phyloP scores from a whole-genome alignment of 2,797 vertebrate species.

The Phrynocephalus vlangalii region DNA sequence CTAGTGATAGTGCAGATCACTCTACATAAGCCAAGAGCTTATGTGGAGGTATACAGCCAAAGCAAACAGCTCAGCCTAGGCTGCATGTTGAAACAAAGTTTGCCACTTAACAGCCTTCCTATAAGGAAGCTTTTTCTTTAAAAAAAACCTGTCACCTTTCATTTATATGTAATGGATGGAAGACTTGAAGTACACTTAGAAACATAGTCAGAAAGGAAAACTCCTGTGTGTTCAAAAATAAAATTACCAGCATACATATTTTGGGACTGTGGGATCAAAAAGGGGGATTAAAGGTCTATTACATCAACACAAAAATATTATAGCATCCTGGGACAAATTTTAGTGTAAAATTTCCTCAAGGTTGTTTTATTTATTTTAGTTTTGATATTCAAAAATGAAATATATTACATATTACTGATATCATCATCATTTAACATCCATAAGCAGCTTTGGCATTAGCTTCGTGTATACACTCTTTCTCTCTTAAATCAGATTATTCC shows the following conservation, averaged over 20 bases:
- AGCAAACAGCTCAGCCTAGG: neutral
- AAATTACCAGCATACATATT: neutral
- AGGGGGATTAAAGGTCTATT: neutral
- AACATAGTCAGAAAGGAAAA: neutral
- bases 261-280: neutral
- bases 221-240: neutral
- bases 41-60: neutral
- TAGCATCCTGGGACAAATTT: neutral
- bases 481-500: too few species aligned
- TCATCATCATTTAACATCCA: rapidly evolving
- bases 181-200: neutral
- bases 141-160: neutral
- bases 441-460: neutral
- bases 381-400: neutral
- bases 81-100: neutral
- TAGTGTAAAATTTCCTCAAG: neutral
- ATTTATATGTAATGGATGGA: neutral
- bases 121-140: neutral
- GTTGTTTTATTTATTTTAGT: neutral
- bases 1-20: neutral
- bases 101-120: neutral
- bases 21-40: neutral
- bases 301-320: slow-evolving; percentile 10
- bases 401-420: neutral
- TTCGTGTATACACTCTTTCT: neutral